Conservation (phyloP, 2,113 vertebrate genomes). For the Etia nguti region DNA sequence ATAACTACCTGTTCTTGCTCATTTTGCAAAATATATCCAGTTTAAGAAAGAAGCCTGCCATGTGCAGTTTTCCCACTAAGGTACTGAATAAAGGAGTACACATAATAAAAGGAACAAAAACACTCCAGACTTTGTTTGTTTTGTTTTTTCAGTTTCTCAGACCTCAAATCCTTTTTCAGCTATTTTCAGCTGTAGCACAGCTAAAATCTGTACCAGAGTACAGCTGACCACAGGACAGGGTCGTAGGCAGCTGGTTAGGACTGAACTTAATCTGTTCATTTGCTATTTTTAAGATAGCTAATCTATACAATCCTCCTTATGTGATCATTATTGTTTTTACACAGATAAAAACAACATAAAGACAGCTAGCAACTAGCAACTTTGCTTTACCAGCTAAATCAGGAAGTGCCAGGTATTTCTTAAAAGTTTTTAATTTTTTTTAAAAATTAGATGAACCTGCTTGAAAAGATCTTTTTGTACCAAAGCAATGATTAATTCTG, state of each 20-base stretch:
- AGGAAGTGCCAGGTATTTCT: not conserved
- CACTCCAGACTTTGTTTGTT: not conserved
- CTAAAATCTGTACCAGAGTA: accelerated
- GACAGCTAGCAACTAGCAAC: not conserved
- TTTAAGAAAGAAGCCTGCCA: not conserved
- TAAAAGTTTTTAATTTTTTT: not conserved
- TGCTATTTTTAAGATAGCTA: not conserved
- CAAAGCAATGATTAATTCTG: not conserved
- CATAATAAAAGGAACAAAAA: not conserved
- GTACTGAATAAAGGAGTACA: not conserved
- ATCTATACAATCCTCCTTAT: not conserved
- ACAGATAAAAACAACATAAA: not conserved
- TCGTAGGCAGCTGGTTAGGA: not conserved
- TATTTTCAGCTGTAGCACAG: not conserved
- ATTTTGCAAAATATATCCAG: constrained; percentile 9
- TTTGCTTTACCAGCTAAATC: not conserved
- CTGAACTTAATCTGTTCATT: not conserved
- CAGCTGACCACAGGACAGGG: not conserved
- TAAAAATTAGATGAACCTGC: not conserved
- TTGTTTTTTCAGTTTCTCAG: not conserved
- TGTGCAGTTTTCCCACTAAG: not conserved
- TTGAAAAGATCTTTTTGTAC: not conserved
- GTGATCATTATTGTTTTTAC: not conserved
- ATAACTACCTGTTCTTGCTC: constrained; percentile 21
- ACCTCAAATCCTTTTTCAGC: not conserved